Evolutionary conservation across 2,113 vertebrate genomes (phyloP).

Genomic region (Anhinga rufa): DNA sequence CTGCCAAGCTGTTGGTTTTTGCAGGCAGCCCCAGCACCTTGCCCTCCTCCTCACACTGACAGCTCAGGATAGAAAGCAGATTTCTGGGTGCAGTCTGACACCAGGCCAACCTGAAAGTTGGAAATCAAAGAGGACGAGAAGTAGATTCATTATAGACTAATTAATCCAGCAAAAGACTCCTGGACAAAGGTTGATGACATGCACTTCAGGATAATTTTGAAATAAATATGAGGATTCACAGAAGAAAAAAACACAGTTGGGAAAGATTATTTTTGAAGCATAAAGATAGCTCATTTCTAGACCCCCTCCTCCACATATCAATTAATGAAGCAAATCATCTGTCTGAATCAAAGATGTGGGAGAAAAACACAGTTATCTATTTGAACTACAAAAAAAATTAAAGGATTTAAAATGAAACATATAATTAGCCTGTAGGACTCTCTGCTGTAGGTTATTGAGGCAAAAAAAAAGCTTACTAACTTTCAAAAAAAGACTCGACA

Average conservation of each 20-base stretch:
- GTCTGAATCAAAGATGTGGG: conserved; percentile 65
- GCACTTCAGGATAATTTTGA: conserved; percentile 38
- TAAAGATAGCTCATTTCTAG: conserved; percentile 46
- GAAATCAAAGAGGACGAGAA: not conserved
- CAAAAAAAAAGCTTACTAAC: not conserved
- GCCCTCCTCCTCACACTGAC: not conserved
- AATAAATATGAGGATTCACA: conserved; percentile 24
- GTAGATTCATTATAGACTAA: conserved; percentile 14
- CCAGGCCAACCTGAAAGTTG: not conserved
- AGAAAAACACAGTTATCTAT: conserved; percentile 59
- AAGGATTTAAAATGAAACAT: conserved; percentile 61
- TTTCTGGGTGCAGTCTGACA: not conserved
- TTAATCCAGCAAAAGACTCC: conserved; percentile 29
- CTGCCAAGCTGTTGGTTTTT: not conserved
- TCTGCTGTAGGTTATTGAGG: conserved; percentile 58
- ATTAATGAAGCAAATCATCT: conserved; percentile 58
- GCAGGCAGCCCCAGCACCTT: not conserved
- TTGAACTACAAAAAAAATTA: conserved; percentile 65
- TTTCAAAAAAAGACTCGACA: conserved; percentile 26
- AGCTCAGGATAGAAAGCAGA: not conserved
- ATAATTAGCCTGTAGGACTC: conserved; percentile 65
- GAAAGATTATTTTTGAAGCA: conserved; percentile 15
- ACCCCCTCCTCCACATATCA: conserved; percentile 51
- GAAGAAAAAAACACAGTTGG: not conserved
- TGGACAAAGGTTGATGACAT: conserved; percentile 47